Conservation (phyloP, 2,888 invertebrate genomes). For the Melanargia galathea region DNA sequence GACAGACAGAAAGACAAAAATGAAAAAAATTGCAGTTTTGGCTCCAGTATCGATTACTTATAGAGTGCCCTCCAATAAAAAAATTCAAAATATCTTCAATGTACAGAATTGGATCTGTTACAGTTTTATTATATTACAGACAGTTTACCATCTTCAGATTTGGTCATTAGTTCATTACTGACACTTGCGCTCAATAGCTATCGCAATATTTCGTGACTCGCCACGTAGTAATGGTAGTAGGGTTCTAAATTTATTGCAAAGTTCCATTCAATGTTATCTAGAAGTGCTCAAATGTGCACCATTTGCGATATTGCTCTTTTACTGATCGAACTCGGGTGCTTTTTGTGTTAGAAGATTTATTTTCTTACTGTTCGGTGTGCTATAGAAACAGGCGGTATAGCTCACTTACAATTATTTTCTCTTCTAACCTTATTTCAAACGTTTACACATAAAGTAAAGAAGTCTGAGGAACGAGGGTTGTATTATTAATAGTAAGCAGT, state of each 20-base stretch:
- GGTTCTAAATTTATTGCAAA: constrained; percentile 36
- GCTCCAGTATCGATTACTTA: too few relatives aligned
- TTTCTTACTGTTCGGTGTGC: neutral
- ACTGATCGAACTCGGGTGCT: constrained; percentile 28
- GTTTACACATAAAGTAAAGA: neutral
- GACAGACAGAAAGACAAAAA: too few relatives aligned
- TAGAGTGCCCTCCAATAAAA: too few relatives aligned
- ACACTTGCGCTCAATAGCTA: constrained; percentile 4
- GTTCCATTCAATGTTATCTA: constrained; percentile 36
- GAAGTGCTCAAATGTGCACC: constrained; percentile 33
- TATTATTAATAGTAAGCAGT: constrained; percentile 17
- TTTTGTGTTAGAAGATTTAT: neutral
- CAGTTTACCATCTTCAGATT: too few relatives aligned
- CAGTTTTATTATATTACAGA: too few relatives aligned
- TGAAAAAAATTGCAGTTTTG: too few relatives aligned
- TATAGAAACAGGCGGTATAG: neutral
- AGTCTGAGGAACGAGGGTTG: neutral
- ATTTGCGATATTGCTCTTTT: constrained; percentile 34
- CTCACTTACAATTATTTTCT: neutral
- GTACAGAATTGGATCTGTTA: too few relatives aligned
- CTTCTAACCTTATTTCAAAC: neutral
- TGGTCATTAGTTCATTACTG: too few relatives aligned
- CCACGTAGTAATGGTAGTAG: too few relatives aligned
- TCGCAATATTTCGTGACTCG: constrained; percentile 6
- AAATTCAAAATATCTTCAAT: too few relatives aligned